Evolutionary conservation across 2,113 vertebrate species (phyloP), one percentile per base, ranked within the genome.

Genomic region (Sardina pilchardus): DNA sequence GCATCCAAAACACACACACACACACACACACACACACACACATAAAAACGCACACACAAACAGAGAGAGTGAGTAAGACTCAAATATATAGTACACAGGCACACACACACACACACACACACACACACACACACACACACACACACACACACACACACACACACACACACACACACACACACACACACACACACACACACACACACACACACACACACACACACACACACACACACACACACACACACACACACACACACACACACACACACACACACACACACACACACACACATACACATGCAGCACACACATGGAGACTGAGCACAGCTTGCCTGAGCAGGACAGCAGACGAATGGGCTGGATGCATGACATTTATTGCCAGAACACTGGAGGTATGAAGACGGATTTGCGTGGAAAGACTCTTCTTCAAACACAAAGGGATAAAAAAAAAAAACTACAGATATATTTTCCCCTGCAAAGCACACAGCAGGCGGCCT

Each of bases 1-100:
- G 92, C 34, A 90, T 9, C n/a, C 30, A 87, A 89, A 84, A 84
- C 8, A 82, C 17, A 67, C 50, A 81, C 34, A 80, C 71, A 56
- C 10, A 53, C 24, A 71, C 43, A 42, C 30, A 81, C 59, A 36
- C 30, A 5, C 44, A 83, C 36, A 86, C 44, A 85, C 53, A 82
- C 83, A 84, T 43, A 75, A 24, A 75, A 21, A 84, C n/a, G 21
- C 63, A 63, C 59, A 63, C 59, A 63, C 24, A 26, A 19, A 56
- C 19, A 56, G 4, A 48, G 4, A 48, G 9, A 16, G 19, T 0
- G 14, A 14, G 50, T 56, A n/a, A 75, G 43, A 42, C 39, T 71
- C 59, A 84, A 17, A 26, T 26, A 75, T 24, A 8, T 12, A 81
- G 42, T n/a, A 7, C 12, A 81, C 39, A 5, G 17, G 17, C 45